These are phyloP conservation scores for Drosophila tsacasi DNA, from an alignment of 1,140 invertebrate genomes.

Conservation along the genomic window DNA sequence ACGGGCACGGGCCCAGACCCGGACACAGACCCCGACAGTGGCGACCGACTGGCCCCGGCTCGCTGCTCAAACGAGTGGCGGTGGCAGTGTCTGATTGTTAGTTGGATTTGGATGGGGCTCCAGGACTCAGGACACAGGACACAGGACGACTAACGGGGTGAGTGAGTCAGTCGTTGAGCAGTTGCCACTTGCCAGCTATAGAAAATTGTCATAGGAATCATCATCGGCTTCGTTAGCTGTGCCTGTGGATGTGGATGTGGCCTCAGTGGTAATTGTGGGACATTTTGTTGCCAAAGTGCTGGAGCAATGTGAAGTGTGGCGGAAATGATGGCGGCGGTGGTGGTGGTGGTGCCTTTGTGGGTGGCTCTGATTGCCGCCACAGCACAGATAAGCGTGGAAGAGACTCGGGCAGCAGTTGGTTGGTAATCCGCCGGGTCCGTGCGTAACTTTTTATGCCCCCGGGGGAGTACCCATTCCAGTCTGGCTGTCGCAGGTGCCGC, in stretches of 20 bases:
- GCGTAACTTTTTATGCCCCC: slow-evolving; percentile 76
- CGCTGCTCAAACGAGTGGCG: slow-evolving; percentile 61
- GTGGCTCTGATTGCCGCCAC: slow-evolving; percentile 44
- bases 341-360: slow-evolving; percentile 19
- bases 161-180: slow-evolving; percentile 32
- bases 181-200: slow-evolving; percentile 82
- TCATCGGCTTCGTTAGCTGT: slow-evolving; percentile 83
- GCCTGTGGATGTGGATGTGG: slow-evolving; percentile 75
- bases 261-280: slow-evolving; percentile 85
- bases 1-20: slow-evolving; percentile 13
- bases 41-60: slow-evolving; percentile 51
- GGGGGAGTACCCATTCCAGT: slow-evolving; percentile 10
- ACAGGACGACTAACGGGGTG: slow-evolving; percentile 17
- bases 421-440: slow-evolving; percentile 54
- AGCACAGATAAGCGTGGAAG: slow-evolving; percentile 68
- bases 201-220: slow-evolving; percentile 85
- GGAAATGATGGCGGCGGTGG: slow-evolving; percentile 61
- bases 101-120: slow-evolving; percentile 62
- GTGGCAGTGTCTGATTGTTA: slow-evolving; percentile 81
- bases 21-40: slow-evolving; percentile 54
- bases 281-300: slow-evolving; percentile 84
- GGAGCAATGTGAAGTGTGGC: slow-evolving; percentile 46
- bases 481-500: slow-evolving; percentile 69
- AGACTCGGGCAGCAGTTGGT: slow-evolving; percentile 22
- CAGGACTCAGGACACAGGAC: slow-evolving; percentile 14